Evolutionary conservation across 2,797 vertebrate genomes (phyloP).

Genomic region (Neostethus bicornis): DNA sequence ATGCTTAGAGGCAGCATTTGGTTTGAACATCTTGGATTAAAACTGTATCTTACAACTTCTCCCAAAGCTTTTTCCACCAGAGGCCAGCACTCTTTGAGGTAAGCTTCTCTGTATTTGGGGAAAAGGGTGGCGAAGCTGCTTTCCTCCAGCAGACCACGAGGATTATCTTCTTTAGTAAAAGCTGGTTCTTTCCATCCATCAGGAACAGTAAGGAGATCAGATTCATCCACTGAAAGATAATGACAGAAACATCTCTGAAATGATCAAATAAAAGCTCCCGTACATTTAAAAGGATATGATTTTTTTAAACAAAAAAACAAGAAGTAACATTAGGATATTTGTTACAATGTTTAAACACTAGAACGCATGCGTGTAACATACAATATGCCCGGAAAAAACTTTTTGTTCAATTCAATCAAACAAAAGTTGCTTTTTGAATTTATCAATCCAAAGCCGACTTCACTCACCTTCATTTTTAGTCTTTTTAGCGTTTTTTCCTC

Average conservation of each 20-base stretch:
- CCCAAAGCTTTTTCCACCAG: conserved; percentile 90
- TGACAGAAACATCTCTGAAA: too few relatives aligned
- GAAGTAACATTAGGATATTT: too few relatives aligned
- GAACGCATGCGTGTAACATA: too few relatives aligned
- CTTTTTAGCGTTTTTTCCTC: conserved; percentile 53
- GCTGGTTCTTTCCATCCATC: conserved; percentile 93
- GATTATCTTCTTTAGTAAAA: conserved; percentile 91
- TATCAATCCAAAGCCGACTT: fast-evolving
- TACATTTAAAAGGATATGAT: too few relatives aligned
- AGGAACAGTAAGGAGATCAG: conserved; percentile 90
- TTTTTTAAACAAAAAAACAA: too few relatives aligned
- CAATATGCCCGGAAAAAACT: too few relatives aligned
- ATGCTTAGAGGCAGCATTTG: neutral
- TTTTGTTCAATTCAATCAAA: too few relatives aligned
- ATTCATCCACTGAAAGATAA: conserved; percentile 77
- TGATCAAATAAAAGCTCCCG: too few relatives aligned
- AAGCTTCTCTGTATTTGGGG: conserved; percentile 93
- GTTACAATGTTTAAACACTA: too few relatives aligned
- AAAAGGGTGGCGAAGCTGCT: conserved; percentile 97
- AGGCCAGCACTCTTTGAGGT: conserved; percentile 95
- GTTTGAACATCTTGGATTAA: too few relatives aligned
- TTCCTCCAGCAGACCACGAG: conserved; percentile 90
- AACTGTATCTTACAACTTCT: conserved; percentile 78
- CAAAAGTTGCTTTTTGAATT: fast-evolving
- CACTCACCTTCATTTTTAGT: conserved; percentile 52